Conservation (phyloP, 1,140 invertebrate species). For the Brachionus sp. region DNA sequence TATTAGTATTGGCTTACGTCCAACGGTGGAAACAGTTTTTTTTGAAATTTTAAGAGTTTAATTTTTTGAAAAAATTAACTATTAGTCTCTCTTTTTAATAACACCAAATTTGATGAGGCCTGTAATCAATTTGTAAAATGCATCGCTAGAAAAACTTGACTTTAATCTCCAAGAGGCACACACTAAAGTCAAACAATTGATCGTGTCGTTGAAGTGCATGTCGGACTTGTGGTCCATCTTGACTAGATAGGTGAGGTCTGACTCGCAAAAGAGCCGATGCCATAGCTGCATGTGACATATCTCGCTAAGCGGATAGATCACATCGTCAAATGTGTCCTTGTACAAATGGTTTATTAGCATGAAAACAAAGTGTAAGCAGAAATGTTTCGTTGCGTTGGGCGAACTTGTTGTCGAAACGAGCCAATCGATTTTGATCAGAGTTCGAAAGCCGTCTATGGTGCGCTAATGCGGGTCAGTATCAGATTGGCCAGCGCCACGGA, state of each 20-base stretch:
- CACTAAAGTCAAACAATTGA: background rate
- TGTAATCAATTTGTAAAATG: too few species aligned
- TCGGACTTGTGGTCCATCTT: background rate
- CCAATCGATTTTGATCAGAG: conserved; percentile 89
- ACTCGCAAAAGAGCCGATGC: background rate
- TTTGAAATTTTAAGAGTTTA: too few species aligned
- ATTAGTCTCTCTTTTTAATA: too few species aligned
- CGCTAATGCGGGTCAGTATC: conserved; percentile 89
- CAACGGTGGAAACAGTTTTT: too few species aligned
- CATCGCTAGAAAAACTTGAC: too few species aligned
- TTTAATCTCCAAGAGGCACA: too few species aligned
- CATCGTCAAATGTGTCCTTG: background rate
- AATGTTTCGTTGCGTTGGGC: conserved; percentile 84
- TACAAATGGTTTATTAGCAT: conserved; percentile 56
- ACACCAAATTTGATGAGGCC: too few species aligned
- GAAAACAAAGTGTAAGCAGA: conserved; percentile 86
- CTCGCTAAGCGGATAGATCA: background rate
- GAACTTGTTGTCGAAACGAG: conserved; percentile 93
- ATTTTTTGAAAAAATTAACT: too few species aligned
- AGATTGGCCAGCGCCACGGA: conserved; percentile 84
- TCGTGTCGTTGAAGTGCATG: background rate
- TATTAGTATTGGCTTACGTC: too few species aligned
- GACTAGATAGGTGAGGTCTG: background rate
- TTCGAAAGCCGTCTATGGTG: conserved; percentile 85
- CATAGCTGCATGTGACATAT: background rate